phyloP scores from a whole-genome alignment of 2,888 invertebrate genomes.

The Synergus japonicus region DNA sequence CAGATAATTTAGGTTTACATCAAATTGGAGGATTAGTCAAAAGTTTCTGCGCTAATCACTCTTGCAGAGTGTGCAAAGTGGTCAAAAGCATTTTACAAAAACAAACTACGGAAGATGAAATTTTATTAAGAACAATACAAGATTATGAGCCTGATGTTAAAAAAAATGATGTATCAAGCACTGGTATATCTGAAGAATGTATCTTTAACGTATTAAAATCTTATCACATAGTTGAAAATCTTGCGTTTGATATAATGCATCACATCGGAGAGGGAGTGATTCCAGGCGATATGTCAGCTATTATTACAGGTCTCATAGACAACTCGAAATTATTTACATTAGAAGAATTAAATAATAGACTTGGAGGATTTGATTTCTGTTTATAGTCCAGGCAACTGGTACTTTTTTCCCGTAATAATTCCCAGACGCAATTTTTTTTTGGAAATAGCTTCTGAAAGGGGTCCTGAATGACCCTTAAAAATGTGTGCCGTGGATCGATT shows the following conservation, averaged over 20 bases:
- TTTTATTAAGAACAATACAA: constrained; percentile 32
- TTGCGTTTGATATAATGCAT: constrained; percentile 47
- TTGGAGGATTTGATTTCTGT: constrained; percentile 49
- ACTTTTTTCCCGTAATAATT: too few relatives aligned
- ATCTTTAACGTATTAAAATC: constrained; percentile 45
- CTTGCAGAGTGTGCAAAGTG: constrained; percentile 50
- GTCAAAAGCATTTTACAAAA: constrained; percentile 32
- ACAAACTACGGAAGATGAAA: constrained; percentile 34
- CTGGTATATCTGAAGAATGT: constrained; percentile 44
- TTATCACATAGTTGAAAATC: constrained; percentile 43
- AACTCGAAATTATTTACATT: constrained; percentile 41
- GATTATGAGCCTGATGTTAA: constrained; percentile 43
- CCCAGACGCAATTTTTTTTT: too few relatives aligned
- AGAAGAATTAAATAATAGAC: constrained; percentile 43
- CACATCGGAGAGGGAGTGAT: constrained; percentile 46
- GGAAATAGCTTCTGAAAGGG: too few relatives aligned
- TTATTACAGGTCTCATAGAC: constrained; percentile 43
- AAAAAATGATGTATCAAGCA: constrained; percentile 43
- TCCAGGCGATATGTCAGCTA: constrained; percentile 39
- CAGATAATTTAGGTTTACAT: constrained; percentile 52
- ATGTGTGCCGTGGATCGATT: too few relatives aligned
- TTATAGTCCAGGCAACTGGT: too few relatives aligned
- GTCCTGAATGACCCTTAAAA: too few relatives aligned
- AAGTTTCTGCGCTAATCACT: constrained; percentile 48
- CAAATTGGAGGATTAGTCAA: constrained; percentile 49